These are phyloP conservation scores for Castor canadensis DNA, from an alignment of 2,113 vertebrate genomes.

Conservation along the genomic window DNA sequence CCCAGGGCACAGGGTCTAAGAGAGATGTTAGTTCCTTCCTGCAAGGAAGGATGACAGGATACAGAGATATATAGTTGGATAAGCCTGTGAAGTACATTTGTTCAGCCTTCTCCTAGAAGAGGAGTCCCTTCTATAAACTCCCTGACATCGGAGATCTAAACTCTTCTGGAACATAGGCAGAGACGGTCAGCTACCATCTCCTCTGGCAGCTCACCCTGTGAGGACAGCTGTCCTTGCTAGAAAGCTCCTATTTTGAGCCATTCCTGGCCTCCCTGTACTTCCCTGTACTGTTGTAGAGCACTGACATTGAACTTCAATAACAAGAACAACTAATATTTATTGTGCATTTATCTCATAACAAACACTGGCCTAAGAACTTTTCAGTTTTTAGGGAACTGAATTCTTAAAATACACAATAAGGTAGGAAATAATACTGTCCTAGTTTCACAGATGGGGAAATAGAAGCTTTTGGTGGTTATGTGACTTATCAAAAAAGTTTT, in stretches of 20 bases:
- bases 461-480: neutral
- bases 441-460: neutral
- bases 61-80: neutral
- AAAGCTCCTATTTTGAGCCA: neutral
- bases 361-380: neutral
- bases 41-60: neutral
- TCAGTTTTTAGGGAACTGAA: neutral
- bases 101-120: neutral
- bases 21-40: neutral
- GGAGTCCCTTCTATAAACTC: neutral
- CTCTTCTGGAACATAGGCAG: neutral
- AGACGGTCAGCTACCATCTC: neutral
- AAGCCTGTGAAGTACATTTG: neutral
- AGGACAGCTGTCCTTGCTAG: neutral
- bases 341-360: neutral
- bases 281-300: neutral
- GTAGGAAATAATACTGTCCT: neutral
- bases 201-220: no score
- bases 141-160: neutral
- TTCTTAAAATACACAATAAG: neutral
- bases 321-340: neutral
- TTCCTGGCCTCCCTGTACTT: neutral
- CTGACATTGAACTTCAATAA: neutral
- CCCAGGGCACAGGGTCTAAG: neutral
- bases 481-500: neutral